Conservation (phyloP, 2,113 vertebrate species). For the Macroglossus sobrinus region DNA sequence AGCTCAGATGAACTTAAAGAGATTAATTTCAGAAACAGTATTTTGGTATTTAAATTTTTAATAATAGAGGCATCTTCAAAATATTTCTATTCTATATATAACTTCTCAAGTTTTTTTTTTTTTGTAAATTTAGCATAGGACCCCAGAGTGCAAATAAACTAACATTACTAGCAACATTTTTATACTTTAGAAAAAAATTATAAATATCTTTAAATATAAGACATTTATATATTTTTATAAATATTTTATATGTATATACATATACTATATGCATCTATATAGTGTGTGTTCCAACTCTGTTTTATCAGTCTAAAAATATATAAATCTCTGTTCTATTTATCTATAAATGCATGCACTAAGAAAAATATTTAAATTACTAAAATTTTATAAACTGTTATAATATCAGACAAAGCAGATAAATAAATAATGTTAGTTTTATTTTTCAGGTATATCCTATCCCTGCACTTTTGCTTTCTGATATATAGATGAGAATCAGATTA, state of each 20-base stretch:
- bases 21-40: slow-evolving; percentile 44
- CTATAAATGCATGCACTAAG: background rate
- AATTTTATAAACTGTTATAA: background rate
- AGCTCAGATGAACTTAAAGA: slow-evolving; percentile 59
- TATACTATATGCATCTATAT: background rate
- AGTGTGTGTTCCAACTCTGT: background rate
- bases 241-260: background rate
- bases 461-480: background rate
- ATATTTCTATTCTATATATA: background rate
- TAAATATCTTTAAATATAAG: background rate
- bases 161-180: background rate
- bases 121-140: background rate
- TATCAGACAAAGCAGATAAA: background rate
- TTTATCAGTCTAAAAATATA: background rate
- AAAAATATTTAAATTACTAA: background rate
- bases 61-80: slow-evolving; percentile 70
- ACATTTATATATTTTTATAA: background rate
- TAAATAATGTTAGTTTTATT: background rate
- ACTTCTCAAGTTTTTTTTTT: background rate
- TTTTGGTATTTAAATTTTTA: slow-evolving; percentile 73
- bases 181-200: background rate
- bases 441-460: background rate
- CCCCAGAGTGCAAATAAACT: background rate
- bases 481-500: background rate
- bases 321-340: background rate